Evolutionary conservation across 2,888 invertebrate species (phyloP), one percentile per base, ranked within the genome.

Genomic region (Lepidochrysops patricia): DNA sequence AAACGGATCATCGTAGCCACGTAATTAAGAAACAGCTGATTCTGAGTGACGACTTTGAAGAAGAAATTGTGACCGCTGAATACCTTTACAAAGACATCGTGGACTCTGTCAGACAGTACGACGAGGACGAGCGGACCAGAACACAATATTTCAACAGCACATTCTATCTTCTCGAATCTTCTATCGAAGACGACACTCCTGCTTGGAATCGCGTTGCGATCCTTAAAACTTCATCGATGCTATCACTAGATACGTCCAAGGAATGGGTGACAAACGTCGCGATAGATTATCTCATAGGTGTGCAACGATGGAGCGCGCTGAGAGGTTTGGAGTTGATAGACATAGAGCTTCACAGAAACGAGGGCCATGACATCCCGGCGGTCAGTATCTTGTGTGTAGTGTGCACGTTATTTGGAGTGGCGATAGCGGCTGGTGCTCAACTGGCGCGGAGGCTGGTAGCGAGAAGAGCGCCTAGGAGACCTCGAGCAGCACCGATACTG

Each of bases 401-500:
- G 54, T 63, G 65, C 6, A 59, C 68, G 52, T 58, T 66, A 57
- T 60, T 65, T 54, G 50, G 68, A 58, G 34, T 64, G n/a, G 69
- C 63, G 54, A 58, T 65, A 57, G 65, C 62, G 34, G 66, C 65
- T 62, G 61, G 57, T 25, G 66, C 60, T 19, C 61, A 58, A 37
- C 63, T 61, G 32, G 58, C 62, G 19, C 54, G 65, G 32, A 62
- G 65, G 27, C 62, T 60, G 49, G 61, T 26, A 29, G 58, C 25
- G 26, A 61, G 58, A 50, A 66, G 60, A 12, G 60, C 58, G 32
- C 67, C 58, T 67, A 72, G 58, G 61, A 68, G 64, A 63, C 72
- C 64, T 66, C 77, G 57, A 67, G 77, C 35, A 65, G 73, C 61
- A 64, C 75, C 62, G 64, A 72, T 63, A 67, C 75, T 62, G 69